Base-by-base conservation (phyloP, 2,888 invertebrate genomes). In the Phrixothrix hirtus region DNA sequence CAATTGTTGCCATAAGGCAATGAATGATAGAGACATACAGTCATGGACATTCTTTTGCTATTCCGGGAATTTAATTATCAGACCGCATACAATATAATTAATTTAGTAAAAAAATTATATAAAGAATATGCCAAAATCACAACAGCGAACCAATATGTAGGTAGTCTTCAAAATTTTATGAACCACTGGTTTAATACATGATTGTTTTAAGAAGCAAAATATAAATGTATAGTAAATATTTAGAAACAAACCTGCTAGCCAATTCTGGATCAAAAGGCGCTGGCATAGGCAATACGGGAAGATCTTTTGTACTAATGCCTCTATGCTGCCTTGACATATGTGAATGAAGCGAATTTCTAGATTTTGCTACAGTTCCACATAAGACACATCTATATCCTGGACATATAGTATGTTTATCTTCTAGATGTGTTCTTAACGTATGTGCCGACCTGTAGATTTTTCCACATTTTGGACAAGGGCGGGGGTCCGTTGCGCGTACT, bases 291-390 rank as follows among this genome's bases (percentile, higher is more conserved):
- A 93, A 78, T 31, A 94, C 93, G 6, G 94, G 94, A 65, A 94
- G 79, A 75, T 94, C 94, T 79, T 94, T 93, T 65, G 93, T 94
- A 71, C 92, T 92, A 72, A 94, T 93, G 57, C 93, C 94, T 49
- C 94, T 85, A 75, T 94, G 94, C 72, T 94, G 94, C 36, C 94
- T 85, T 52, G 91, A 92, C 94, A 94, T 94, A 77, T 94, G 94
- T 49, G 93, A 93, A 78, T 94, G 94, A 44, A 94, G 80, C 0
- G 92, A 92, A 77, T 94, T 94, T 60, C 94, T 83, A 0, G 92
- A 92, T 76, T 94, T 94, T 32, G 94, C 94, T 51, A 94, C 93
- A 0, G 94, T 94, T 55, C 94, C 93, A 75, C 94, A 94, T 1
- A 94, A 80, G 1, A 93, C 93, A 75, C 94, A 94, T 41, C 94